phyloP scores from a whole-genome alignment of 2,888 invertebrate species.

The Lymantria monacha region DNA sequence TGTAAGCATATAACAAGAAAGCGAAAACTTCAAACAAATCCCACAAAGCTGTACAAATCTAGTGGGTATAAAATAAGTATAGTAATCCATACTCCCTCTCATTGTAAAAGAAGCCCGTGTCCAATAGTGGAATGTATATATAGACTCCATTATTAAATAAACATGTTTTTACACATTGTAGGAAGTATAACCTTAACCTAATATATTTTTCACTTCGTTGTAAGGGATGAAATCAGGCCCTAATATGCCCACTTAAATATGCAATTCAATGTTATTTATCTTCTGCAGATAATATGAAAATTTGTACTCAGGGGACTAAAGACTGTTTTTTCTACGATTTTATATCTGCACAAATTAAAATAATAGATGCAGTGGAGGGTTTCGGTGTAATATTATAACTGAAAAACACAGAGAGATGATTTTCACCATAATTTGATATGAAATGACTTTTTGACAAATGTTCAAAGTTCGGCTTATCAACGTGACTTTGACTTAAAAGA shows the following conservation, averaged over 20 bases:
- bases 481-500: conserved; percentile 21
- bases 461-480: conserved; percentile 43
- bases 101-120: too few relatives aligned
- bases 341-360: conserved; percentile 2
- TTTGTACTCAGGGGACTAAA: conserved; percentile 1
- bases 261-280: conserved; percentile 8
- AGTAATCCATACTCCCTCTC: too few relatives aligned
- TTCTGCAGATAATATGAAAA: conserved; percentile 6
- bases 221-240: too few relatives aligned
- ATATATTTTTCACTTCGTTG: too few relatives aligned
- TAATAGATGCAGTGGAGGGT: conserved; percentile 5
- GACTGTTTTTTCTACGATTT: conserved; percentile 1
- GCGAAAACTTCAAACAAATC: too few relatives aligned
- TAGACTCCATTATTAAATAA: too few relatives aligned
- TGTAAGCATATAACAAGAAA: too few relatives aligned
- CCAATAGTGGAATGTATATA: too few relatives aligned
- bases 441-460: conserved; percentile 42
- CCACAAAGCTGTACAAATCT: too few relatives aligned
- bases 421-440: conserved; percentile 30
- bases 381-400: neutral
- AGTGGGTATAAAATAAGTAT: too few relatives aligned
- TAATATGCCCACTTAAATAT: neutral
- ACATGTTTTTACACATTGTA: too few relatives aligned
- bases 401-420: conserved; percentile 26
- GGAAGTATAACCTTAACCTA: too few relatives aligned